Evolutionary conservation across 2,797 vertebrate genomes (phyloP), one percentile per base, ranked within the genome.

Genomic region (Jordanella pulchra): DNA sequence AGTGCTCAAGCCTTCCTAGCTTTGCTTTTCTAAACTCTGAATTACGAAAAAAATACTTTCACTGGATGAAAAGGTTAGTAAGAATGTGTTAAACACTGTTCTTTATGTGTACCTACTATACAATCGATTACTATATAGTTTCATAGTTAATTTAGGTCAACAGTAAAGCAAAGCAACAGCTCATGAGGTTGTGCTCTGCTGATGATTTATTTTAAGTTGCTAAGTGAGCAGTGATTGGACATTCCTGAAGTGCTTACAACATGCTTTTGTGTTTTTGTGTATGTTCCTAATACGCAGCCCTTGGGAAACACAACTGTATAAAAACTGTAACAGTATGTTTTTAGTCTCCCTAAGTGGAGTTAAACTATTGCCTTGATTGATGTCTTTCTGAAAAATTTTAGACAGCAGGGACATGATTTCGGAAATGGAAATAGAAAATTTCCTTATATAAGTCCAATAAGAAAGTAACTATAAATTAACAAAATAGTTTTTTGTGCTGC

Each of bases 1-100:
- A 55, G 73, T n/a, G 48, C 39, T n/a, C 14, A 14, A 61, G 67
- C 35, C 27, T 12, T 71, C 72, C 21, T 42, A 13, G 60, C 71
- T 65, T 69, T 25, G 63, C 77, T 80, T 75, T 77, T 67, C 54
- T 60, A 81, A 67, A 44, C 21, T 63, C 66, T 54, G 50, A 70
- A 72, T 56, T 45, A 73, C 70, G 67, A 72, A 54, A 83, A 68
- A 88, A 76, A 83, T 83, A 84, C 83, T 86, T 81, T 71, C 17
- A 72, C 53, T 82, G 78, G 42, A 73, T 78, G 13, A 65, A 54
- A 70, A 73, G 45, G 73, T 58, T 53, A n/a, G 44, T 56, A n/a
- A 82, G 30, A 18, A 44, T 0, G n/a, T 76, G 76, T 81, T 77
- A 74, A 80, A 86, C 65, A 67, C 50, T 7, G 35, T 15, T 0